Base-by-base conservation (phyloP, 2,888 invertebrate species). In the Heteromyza rotundicornis region DNA sequence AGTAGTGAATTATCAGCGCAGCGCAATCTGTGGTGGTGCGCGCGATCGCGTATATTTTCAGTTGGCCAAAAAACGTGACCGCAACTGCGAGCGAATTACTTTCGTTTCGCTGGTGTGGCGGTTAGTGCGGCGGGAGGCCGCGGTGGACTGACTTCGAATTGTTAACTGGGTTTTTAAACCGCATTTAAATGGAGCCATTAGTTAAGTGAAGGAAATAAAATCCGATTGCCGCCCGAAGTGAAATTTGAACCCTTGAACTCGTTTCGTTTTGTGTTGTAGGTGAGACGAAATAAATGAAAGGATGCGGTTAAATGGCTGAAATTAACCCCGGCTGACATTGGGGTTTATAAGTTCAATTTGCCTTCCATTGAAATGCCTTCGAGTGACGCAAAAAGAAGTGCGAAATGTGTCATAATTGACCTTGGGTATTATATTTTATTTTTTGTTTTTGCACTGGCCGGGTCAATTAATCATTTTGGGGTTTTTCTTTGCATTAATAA, bases 141-240 rank as follows among this genome's bases (percentile, higher is more conserved):
- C n/a, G n/a, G n/a, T n/a, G n/a, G 10, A 27, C 27, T 27, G 5
- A 27, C 27, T 27, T 27, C 40, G 14, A 40, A 40, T 14, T 40
- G 40, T 20, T 47, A 47, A 47, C 19, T 47, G 47, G 47, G 47
- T 47, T 20, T 47, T 47, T 47, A 47, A 47, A 20, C 47, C 47
- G 47, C 47, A n/a, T 3, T 40, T n/a, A n/a, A 5, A 32, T 32
- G 32, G 32, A 32, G 12, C 12, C 32, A 32, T 32, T 32, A 32
- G 32, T 12, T n/a, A n/a, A n/a, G n/a, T n/a, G n/a, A n/a, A n/a
- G n/a, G n/a, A n/a, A 12, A 12, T 32, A 12, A 32, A 32, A 32
- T 32, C 7, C 32, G 32, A 32, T 32, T 8, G 12, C 32, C n/a
- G n/a, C n/a, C n/a, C n/a, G 5, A 40, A 40, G 40, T 40, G 40